These are phyloP conservation scores for Okapia johnstoni DNA, from an alignment of 2,113 vertebrate species.

Conservation along the genomic window DNA sequence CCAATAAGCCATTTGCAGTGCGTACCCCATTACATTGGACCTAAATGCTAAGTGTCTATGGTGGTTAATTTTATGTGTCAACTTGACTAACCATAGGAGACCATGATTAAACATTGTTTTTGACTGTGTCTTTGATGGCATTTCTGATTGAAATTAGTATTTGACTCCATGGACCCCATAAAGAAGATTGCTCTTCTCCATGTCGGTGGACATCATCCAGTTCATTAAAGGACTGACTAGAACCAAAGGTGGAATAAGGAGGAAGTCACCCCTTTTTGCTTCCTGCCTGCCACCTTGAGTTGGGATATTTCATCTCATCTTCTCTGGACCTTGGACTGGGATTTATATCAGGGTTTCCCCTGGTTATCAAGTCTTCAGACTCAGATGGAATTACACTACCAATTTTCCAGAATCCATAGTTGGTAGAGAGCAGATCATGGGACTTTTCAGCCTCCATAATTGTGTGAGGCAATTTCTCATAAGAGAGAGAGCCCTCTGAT, in stretches of 20 bases:
- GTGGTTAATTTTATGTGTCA: not conserved
- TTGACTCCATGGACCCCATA: not conserved
- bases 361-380: not conserved
- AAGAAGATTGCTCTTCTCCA: not conserved
- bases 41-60: too few relatives aligned
- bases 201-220: too few relatives aligned
- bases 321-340: not conserved
- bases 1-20: not conserved
- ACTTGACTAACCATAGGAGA: not conserved
- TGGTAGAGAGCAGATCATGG: not conserved
- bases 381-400: not conserved
- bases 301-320: not conserved
- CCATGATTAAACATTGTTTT: not conserved
- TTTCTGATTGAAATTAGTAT: not conserved
- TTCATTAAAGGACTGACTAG: not conserved
- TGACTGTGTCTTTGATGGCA: not conserved
- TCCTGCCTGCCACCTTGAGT: not conserved
- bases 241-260: not conserved
- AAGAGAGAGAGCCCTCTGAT: not conserved
- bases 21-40: not conserved
- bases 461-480: not conserved
- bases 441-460: not conserved
- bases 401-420: not conserved
- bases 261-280: not conserved
- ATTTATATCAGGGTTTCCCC: not conserved